Percentiles rank a stretch among this genome's conserved stretches.
Evolutionary conservation across 2,797 vertebrate genomes (phyloP).

Genomic region (Molossus alvarezi): DNA sequence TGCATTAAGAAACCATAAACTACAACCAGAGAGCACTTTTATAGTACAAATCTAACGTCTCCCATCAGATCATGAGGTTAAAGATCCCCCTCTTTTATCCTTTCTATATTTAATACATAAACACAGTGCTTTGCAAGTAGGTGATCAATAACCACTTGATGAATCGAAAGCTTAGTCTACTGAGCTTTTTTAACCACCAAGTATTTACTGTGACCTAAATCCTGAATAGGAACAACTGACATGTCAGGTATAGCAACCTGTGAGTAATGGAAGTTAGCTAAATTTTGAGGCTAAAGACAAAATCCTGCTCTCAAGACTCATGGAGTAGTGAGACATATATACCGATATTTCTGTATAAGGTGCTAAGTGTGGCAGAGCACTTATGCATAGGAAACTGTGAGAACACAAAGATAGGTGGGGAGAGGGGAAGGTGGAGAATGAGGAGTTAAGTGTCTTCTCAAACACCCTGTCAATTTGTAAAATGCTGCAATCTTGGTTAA

Average conservation of each 20-base stretch:
- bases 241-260: not conserved
- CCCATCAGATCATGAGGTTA: not conserved
- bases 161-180: not conserved
- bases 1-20: not conserved
- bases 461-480: not conserved
- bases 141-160: not conserved
- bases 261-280: not conserved
- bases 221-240: not conserved
- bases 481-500: constrained; percentile 4
- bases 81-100: not conserved
- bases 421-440: too few species aligned
- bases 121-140: not conserved
- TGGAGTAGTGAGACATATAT: not conserved
- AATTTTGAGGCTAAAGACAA: not conserved
- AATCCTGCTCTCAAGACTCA: not conserved
- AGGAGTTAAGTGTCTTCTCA: not conserved
- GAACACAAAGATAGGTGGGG: not conserved
- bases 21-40: not conserved
- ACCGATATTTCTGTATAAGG: not conserved
- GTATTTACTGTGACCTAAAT: not conserved
- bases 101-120: not conserved
- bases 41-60: not conserved
- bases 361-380: not conserved
- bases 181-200: not conserved
- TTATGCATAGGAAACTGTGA: not conserved